Base-by-base conservation (phyloP, 35 echinoderm and acorn worm species). In the Lytechinus variegatus region DNA sequence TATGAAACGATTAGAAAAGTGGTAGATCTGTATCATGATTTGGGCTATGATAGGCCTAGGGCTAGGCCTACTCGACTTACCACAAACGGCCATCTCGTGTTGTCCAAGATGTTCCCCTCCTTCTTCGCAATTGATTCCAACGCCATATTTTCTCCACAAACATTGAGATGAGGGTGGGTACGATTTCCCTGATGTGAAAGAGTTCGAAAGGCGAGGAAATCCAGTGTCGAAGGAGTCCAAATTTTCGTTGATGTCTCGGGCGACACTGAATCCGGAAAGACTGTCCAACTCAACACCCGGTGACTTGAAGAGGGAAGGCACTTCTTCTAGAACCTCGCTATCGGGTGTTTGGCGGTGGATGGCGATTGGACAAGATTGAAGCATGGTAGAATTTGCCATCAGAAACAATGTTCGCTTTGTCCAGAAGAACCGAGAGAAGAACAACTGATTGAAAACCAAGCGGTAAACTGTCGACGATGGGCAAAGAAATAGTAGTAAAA, bases 61-160 rank as follows among this genome's bases (percentile, higher is more conserved):
- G 9, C 29, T 90, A 52, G 0, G 5, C 86, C 9, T 0, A 54
- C 87, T 56, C 55, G 5, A 56, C 33, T 94, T 94, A 97, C 96
- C 96, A 87, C 94, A 79, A 12, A 95, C 96, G 71, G 92, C 89
- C 96, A 97, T 97, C 52, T 97, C 96, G 55, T 97, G 96, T 19
- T 56, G 89, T 66, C n/a, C 52, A 9, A 60, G 10, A 27, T 94
- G 10, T 27, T 52, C 44, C 89, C 53, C 66, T 79, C 66, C 19
- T 79, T n/a, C 66, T 79, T 79, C 19, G n/a, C 8, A 16, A 79
- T 79, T 3, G 89, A 8, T 91, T 53, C 9, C 6, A 9, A 53
- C 89, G 28, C 54, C 54, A 91, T 53, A 53, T 27, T 91, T 52
- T 53, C 44, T 53, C 44, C 16, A 52, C 89, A 54, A 91, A 52